Evolutionary conservation across 2,888 invertebrate genomes (phyloP), one percentile per base, ranked within the genome.

Genomic region (Arctia plantaginis): DNA sequence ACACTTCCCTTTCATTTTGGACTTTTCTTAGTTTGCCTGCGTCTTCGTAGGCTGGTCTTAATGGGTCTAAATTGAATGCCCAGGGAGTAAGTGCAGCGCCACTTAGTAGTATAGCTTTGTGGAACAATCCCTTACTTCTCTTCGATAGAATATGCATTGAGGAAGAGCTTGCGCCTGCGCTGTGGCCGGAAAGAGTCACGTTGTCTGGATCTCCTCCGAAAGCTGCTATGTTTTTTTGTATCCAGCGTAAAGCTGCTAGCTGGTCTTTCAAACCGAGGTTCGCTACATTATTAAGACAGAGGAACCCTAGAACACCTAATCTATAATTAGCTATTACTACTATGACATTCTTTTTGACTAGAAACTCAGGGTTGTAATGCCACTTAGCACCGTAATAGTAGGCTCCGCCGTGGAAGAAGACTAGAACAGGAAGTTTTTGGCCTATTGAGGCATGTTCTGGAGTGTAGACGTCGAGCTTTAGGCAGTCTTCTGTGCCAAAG

Each of bases 191-290:
- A 64, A 95, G 77, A 0, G 94, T 95, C 3, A 95, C 94, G 73
- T 95, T 95, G 20, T 94, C 93, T 0, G 94, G 94, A 77, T 95
- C 95, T 62, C 95, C 95, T 2, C 94, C 94, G 72, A 95, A 95
- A 1, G 91, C 90, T 2, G 88, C 86, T 72, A 95, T 95, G 73
- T 95, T 95, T 47, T 82, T 88, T 59, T 82, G 87, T n/a, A 95
- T 88, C 95, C 95, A 95, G 81, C 89, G 91, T 8, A 95, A 84
- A 15, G 95, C 95, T 12, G 93, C 94, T 13, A 92, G 88, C 77
- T 95, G 95, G 77, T 95, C 95, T 80, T 93, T 93, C 6, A 95
- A 80, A 0, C 95, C 95, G 0, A 95, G 87, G 75, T 95, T 95
- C 0, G 95, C 92, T 3, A 93, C 84, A 30, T 90, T 91, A 74